Conservation (phyloP, 1,140 invertebrate genomes). For the Drosophila oshimai region DNA sequence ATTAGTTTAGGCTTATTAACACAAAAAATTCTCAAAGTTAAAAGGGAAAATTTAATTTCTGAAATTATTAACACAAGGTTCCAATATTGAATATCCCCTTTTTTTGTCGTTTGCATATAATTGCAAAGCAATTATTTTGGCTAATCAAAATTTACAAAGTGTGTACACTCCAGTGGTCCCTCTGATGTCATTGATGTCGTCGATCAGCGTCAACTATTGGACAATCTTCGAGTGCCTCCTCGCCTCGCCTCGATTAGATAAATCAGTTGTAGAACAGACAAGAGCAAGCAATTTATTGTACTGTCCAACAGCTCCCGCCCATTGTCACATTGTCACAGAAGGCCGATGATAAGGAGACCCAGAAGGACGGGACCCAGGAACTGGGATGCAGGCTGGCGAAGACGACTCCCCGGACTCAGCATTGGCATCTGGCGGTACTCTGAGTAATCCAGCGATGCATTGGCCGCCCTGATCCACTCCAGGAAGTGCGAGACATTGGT, state of each 20-base stretch:
- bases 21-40: neutral
- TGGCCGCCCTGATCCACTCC: conserved; percentile 84
- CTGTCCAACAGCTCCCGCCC: too few relatives aligned
- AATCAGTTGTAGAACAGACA: conserved; percentile 13
- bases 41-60: too few relatives aligned
- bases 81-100: too few relatives aligned
- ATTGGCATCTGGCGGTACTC: neutral
- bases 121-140: too few relatives aligned
- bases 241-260: conserved; percentile 12
- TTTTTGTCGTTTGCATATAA: too few relatives aligned
- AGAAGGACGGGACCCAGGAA: neutral
- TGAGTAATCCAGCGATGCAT: conserved; percentile 15
- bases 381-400: too few relatives aligned
- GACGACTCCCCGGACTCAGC: neutral
- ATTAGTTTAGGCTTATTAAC: too few relatives aligned
- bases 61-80: too few relatives aligned
- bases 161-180: neutral
- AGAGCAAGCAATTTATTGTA: conserved; percentile 16
- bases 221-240: conserved; percentile 1
- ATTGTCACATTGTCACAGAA: neutral
- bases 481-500: conserved; percentile 86
- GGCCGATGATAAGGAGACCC: neutral
- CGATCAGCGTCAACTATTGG: conserved; percentile 10
- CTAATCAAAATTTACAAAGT: too few relatives aligned
- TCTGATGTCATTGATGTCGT: conserved; percentile 14